phyloP scores from a whole-genome alignment of 2,797 vertebrate genomes.

The Gephyroberyx darwinii region DNA sequence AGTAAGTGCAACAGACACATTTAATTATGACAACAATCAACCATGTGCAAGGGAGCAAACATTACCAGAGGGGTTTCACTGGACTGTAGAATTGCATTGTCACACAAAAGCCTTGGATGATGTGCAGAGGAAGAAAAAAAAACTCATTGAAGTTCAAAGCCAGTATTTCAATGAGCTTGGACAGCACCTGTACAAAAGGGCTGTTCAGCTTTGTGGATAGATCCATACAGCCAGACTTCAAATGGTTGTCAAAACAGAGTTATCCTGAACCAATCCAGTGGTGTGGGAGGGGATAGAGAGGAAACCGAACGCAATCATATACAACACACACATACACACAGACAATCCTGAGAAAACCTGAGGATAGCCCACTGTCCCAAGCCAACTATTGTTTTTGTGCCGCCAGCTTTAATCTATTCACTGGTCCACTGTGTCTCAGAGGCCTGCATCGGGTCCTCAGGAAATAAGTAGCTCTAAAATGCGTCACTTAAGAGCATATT shows the following conservation, averaged over 20 bases:
- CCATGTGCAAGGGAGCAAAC: constrained; percentile 11
- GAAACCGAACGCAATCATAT: neutral
- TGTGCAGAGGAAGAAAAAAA: neutral
- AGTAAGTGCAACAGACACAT: constrained; percentile 38
- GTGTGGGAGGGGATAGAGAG: constrained; percentile 7
- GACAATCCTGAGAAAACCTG: constrained; percentile 26
- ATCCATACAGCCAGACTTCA: constrained; percentile 29
- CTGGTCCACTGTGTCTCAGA: constrained; percentile 34
- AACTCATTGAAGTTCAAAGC: constrained; percentile 47
- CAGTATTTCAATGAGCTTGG: constrained; percentile 43
- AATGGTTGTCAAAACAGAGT: constrained; percentile 56
- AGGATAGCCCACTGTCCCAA: constrained; percentile 11
- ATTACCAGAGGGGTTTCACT: constrained; percentile 9
- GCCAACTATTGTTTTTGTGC: constrained; percentile 29
- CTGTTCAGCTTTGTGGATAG: constrained; percentile 30
- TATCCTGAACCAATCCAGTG: constrained; percentile 28
- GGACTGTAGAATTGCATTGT: constrained; percentile 25
- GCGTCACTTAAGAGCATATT: constrained; percentile 47
- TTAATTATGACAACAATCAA: constrained; percentile 48
- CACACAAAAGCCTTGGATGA: constrained; percentile 26
- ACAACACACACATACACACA: constrained; percentile 15
- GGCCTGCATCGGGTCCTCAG: constrained; percentile 24
- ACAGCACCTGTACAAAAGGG: constrained; percentile 46
- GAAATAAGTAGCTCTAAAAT: constrained; percentile 36
- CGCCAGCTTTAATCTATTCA: constrained; percentile 50